Evolutionary conservation across 2,888 invertebrate species (phyloP).

Genomic region (Leptinotarsa haldemani): DNA sequence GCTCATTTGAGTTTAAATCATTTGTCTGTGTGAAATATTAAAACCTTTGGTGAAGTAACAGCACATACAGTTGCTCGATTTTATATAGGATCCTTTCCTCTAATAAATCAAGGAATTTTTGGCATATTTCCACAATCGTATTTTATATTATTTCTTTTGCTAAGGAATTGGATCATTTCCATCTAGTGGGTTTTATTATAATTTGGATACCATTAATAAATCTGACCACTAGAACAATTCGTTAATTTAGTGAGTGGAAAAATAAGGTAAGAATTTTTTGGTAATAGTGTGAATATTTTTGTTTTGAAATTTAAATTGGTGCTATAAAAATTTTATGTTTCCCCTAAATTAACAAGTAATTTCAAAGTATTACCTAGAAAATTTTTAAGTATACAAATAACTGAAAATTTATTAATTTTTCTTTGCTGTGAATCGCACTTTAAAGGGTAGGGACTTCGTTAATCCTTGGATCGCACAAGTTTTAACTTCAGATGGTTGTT

Average conservation of each 20-base stretch:
- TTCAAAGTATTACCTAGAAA: no score
- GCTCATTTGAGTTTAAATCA: no score
- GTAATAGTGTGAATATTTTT: background rate
- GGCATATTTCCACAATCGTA: slow-evolving; percentile 6
- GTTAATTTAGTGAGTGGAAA: background rate
- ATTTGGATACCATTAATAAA: slow-evolving; percentile 1
- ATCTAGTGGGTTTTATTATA: slow-evolving; percentile 10
- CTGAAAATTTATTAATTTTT: no score
- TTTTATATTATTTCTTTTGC: slow-evolving; percentile 3
- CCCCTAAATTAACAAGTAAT: no score
- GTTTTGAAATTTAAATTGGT: background rate
- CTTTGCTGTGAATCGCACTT: no score
- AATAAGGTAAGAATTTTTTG: slow-evolving; percentile 4
- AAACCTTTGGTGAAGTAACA: background rate
- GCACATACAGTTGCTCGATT: background rate
- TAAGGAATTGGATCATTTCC: background rate
- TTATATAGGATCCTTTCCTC: background rate
- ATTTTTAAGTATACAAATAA: no score
- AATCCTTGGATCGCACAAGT: no score
- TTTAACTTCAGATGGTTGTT: no score
- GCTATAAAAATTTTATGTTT: no score
- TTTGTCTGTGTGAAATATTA: background rate
- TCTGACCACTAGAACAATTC: background rate
- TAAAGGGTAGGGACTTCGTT: no score
- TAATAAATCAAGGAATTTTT: slow-evolving; percentile 7